Conservation (phyloP, 1,140 invertebrate species). For the Drosophila simulans region DNA sequence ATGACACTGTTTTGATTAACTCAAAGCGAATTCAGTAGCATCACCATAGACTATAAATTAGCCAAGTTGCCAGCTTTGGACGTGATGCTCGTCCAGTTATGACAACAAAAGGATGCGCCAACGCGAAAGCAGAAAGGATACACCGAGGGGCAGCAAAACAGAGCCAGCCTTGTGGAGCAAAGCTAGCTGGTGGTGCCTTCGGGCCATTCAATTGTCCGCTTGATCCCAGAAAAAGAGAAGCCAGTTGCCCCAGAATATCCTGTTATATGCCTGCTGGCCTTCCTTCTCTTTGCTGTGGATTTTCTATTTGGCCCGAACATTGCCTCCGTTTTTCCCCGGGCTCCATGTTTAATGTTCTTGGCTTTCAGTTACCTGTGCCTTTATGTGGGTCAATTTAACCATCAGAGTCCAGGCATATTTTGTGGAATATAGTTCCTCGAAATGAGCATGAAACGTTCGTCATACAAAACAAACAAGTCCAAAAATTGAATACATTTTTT, state of each 20-base stretch:
- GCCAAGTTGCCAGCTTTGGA: slow-evolving; percentile 10
- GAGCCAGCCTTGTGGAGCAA: slow-evolving; percentile 18
- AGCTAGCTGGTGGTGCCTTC: slow-evolving; percentile 30
- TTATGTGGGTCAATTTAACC: slow-evolving; percentile 34
- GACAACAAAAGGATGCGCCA: slow-evolving; percentile 51
- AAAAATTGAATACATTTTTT: not conserved
- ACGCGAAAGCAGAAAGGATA: slow-evolving; percentile 38
- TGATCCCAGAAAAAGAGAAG: slow-evolving; percentile 43
- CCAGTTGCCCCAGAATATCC: slow-evolving; percentile 20
- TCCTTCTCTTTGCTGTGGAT: slow-evolving; percentile 51
- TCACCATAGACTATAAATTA: not conserved
- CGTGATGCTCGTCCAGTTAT: slow-evolving; percentile 38
- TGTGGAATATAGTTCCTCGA: slow-evolving; percentile 6
- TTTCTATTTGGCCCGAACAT: slow-evolving; percentile 39
- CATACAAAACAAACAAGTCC: slow-evolving; percentile 11
- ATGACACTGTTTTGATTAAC: too few relatives aligned
- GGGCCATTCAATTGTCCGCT: slow-evolving; percentile 58
- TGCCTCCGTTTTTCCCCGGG: slow-evolving; percentile 19
- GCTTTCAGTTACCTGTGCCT: slow-evolving; percentile 35
- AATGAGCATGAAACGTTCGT: slow-evolving; percentile 5
- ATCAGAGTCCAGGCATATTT: not conserved
- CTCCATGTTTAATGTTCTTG: slow-evolving; percentile 39
- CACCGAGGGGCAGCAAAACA: slow-evolving; percentile 6
- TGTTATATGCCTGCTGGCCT: slow-evolving; percentile 50
- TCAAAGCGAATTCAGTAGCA: not conserved